Evolutionary conservation across 1,140 invertebrate genomes (phyloP).

Genomic region (Drosophila navojoa): DNA sequence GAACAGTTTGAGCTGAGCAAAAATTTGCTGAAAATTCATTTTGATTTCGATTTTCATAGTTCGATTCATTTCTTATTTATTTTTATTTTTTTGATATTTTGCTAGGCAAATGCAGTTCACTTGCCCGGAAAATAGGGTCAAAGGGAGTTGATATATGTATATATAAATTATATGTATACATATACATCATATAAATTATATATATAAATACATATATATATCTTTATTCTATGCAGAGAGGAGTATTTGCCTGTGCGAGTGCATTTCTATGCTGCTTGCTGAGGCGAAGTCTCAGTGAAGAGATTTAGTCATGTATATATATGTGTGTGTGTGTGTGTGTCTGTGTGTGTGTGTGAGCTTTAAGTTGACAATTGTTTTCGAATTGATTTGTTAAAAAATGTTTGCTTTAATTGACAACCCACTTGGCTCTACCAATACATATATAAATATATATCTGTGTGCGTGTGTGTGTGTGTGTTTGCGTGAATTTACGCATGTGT

Average conservation of each 20-base stretch:
- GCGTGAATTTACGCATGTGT: not conserved
- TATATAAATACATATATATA: too few relatives aligned
- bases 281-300: not conserved
- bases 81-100: not conserved
- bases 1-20: too few relatives aligned
- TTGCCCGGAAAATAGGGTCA: not conserved
- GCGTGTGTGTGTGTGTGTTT: slow-evolving; percentile 8
- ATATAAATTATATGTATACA: too few relatives aligned
- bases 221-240: too few relatives aligned
- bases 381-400: slow-evolving; percentile 31
- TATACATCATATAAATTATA: too few relatives aligned
- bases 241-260: not conserved
- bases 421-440: not conserved
- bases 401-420: slow-evolving; percentile 5
- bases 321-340: not conserved
- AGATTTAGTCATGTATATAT: not conserved
- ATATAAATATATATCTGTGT: not conserved
- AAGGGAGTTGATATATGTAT: not conserved
- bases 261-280: slow-evolving; percentile 1
- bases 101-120: not conserved
- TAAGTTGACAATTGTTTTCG: slow-evolving; percentile 10
- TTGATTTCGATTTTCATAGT: not conserved
- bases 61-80: too few relatives aligned
- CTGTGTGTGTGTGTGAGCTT: not conserved
- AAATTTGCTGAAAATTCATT: not conserved